A percentile compares a stretch with the other conserved stretches of the same genome.
Evolutionary conservation across 2,797 vertebrate genomes (phyloP).

Genomic region (Mus spretus): DNA sequence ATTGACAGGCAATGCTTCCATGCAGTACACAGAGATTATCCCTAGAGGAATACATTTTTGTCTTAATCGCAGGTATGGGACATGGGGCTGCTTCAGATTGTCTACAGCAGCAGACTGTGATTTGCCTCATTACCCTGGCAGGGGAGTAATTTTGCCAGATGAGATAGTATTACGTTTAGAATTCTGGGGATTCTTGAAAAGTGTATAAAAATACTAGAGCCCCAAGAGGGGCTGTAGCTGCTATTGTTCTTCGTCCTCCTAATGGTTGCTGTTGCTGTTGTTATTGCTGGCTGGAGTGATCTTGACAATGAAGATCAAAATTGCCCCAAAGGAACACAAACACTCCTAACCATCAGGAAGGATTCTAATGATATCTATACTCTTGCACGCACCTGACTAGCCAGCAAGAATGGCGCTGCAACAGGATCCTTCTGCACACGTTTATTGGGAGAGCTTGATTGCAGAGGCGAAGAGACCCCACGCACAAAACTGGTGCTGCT

Average conservation of each 20-base stretch:
- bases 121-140: not conserved
- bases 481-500: no score
- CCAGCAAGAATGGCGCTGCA: no score
- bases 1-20: not conserved
- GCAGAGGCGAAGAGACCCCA: no score
- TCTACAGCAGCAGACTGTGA: not conserved
- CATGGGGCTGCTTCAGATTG: not conserved
- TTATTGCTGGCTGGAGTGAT: not conserved
- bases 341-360: not conserved
- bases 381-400: no score
- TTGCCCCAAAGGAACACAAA: not conserved
- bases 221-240: not conserved
- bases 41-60: not conserved
- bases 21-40: not conserved
- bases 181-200: not conserved
- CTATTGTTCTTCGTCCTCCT: not conserved
- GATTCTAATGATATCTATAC: not conserved
- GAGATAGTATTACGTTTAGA: not conserved
- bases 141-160: not conserved
- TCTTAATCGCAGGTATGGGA: not conserved
- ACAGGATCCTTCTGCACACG: no score
- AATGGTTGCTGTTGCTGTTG: not conserved
- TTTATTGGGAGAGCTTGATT: no score
- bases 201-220: not conserved
- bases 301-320: not conserved